Evolutionary conservation across 1,140 invertebrate genomes (phyloP).

Genomic region (Philopotamus ludificatus): DNA sequence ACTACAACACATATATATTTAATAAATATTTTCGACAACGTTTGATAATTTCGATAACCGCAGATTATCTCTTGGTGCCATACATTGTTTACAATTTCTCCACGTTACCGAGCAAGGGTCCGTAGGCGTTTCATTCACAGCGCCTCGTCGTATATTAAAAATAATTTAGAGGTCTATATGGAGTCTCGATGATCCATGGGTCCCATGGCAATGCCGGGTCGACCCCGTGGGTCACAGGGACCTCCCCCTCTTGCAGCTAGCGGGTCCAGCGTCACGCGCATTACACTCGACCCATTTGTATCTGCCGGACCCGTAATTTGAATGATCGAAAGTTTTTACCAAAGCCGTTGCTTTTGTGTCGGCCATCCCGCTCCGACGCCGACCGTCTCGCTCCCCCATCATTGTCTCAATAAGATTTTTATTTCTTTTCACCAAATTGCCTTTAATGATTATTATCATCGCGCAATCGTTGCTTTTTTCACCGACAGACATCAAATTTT

Average conservation of each 20-base stretch:
- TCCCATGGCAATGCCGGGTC: neutral
- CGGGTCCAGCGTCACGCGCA: conserved; percentile 9
- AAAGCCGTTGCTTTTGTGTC: neutral
- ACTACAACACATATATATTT: too few species aligned
- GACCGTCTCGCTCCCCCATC: too few species aligned
- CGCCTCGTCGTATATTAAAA: neutral
- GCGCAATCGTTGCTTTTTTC: too few species aligned
- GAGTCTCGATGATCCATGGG: neutral
- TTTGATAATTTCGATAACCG: too few species aligned
- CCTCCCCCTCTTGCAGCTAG: neutral
- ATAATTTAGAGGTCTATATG: neutral
- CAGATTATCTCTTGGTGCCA: too few species aligned
- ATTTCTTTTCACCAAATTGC: neutral
- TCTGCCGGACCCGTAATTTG: neutral
- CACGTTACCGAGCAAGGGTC: too few species aligned
- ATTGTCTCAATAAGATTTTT: neutral
- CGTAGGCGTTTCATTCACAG: neutral
- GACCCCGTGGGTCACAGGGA: neutral
- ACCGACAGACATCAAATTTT: too few species aligned
- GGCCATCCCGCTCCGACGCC: too few species aligned
- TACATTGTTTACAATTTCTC: too few species aligned
- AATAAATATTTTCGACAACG: too few species aligned
- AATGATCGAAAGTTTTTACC: neutral
- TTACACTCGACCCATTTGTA: conserved; percentile 4
- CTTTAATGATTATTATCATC: neutral